These are phyloP conservation scores for Cyanistes caeruleus DNA, from an alignment of 2,113 vertebrate species.

Conservation along the genomic window DNA sequence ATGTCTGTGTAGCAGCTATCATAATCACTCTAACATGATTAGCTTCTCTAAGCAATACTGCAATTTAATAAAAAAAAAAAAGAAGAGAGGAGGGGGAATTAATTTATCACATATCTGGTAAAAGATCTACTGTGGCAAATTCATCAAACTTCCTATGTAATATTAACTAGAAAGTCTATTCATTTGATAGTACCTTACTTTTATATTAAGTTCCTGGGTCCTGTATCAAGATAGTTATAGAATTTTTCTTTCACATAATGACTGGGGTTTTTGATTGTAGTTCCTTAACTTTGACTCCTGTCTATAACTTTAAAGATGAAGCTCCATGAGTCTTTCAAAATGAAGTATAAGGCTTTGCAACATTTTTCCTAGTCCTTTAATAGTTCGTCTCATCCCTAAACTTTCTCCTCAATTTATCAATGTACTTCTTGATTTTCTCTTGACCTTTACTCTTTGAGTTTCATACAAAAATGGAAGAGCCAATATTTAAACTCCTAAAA, in stretches of 20 bases:
- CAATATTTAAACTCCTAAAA: background rate
- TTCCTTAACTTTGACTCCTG: background rate
- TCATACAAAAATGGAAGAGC: background rate
- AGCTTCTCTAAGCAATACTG: background rate
- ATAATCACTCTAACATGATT: background rate
- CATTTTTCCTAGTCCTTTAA: background rate
- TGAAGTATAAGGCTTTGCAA: background rate
- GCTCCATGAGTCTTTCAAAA: background rate
- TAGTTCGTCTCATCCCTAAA: background rate
- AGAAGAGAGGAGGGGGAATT: background rate
- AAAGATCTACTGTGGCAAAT: background rate
- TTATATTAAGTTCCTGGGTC: background rate
- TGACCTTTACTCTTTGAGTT: background rate
- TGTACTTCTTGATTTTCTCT: background rate
- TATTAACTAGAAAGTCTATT: background rate
- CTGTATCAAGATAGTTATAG: accelerated
- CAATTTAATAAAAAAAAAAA: background rate
- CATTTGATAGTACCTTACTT: background rate
- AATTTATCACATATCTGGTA: background rate
- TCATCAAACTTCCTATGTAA: background rate
- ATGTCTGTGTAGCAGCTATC: background rate
- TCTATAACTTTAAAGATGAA: background rate
- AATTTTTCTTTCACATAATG: background rate
- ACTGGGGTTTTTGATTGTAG: background rate
- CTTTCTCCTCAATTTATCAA: background rate